Conservation (phyloP, 2,888 invertebrate genomes). For the Lucinisca nassula region DNA sequence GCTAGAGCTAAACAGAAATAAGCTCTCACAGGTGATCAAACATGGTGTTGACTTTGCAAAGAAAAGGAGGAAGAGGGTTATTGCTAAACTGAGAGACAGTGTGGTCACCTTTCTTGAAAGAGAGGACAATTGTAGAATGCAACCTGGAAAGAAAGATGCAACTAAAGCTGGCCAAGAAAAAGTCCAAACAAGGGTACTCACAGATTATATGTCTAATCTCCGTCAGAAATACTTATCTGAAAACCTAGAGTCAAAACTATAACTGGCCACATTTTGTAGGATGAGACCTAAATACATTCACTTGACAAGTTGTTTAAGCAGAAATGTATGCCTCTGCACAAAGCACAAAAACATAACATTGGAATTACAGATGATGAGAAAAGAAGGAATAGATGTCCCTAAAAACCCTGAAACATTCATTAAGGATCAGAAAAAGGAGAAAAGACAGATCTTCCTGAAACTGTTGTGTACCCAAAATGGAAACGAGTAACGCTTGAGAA, state of each 20-base stretch:
- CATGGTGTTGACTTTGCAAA: neutral
- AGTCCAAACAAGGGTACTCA: constrained; percentile 50
- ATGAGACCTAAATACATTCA: constrained; percentile 49
- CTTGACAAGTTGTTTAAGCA: constrained; percentile 31
- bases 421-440: neutral
- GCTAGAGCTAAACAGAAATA: neutral
- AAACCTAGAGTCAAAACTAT: constrained; percentile 43
- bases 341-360: constrained; percentile 62
- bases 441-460: neutral
- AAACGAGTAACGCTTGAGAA: constrained; percentile 30
- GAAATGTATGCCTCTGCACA: constrained; percentile 54
- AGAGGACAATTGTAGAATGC: constrained; percentile 58
- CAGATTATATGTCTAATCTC: constrained; percentile 46
- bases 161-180: constrained; percentile 19
- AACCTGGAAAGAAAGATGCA: constrained; percentile 62
- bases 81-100: neutral
- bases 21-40: neutral
- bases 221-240: constrained; percentile 50
- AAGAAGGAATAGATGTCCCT: neutral
- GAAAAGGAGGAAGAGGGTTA: neutral
- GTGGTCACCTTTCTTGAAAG: constrained; percentile 55
- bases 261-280: constrained; percentile 42
- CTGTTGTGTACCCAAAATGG: neutral
- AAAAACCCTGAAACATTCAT: neutral
- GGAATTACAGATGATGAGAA: constrained; percentile 9